Base-by-base conservation (phyloP, 2,113 vertebrate species). In the Solea solea region DNA sequence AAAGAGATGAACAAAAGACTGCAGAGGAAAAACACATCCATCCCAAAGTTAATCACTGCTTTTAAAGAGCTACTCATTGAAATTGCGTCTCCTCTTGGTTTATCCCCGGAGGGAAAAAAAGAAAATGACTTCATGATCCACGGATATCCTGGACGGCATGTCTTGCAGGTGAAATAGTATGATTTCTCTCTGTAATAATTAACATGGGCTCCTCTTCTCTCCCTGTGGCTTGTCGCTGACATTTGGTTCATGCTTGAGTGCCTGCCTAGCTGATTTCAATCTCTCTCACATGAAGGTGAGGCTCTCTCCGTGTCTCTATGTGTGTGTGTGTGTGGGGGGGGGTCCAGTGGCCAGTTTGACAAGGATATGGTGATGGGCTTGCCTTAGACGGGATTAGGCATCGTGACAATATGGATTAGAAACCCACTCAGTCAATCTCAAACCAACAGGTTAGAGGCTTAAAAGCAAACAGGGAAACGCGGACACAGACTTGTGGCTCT, bases 161-260 rank as follows among this genome's bases (percentile, higher is more conserved):
- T 83, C 70, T 76, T 77, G 81, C 86, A 83, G 86, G 66, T 78
- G 86, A 81, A 90, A 85, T 45, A 62, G 75, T 81, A 69, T 72
- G 78, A 85, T 88, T 90, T 86, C 69, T 72, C 78, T 70, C 76
- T 74, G 78, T 74, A 82, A 88, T 94, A 93, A 94, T 94, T 94
- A 94, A 90, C 88, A 91, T 42, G 40, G 82, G 64, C 83, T 85
- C 85, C 89, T 92, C 86, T 88, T 83, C 82, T 86, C 82, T 88
- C 85, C 84, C 88, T 73, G 84, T 90, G 87, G 87, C 89, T 93
- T 81, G 79, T 48, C 72, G 76, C 87, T 94, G 94, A 94, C 93
- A 94, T 94, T 94, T 94, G 90, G 90, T 91, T 92, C 94, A 94
- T 94, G 94, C 93, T 94, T 9, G 92, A 94, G 93, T 94, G 94